Evolutionary conservation across 2,888 invertebrate genomes (phyloP), one percentile per base, ranked within the genome.

Genomic region (Cerceris ruficornis): DNA sequence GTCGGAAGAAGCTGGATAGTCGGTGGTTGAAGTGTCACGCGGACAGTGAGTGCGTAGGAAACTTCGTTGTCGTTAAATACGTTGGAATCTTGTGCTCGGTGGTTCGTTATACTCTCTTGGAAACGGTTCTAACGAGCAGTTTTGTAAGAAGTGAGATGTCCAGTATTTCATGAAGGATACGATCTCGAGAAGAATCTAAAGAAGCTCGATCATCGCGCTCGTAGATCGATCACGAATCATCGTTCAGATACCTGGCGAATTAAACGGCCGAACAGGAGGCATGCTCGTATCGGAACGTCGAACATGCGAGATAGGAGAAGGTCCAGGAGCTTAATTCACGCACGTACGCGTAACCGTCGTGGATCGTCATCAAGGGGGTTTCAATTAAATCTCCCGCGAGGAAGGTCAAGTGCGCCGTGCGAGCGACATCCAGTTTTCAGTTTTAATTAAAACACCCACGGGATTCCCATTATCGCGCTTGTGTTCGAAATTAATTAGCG

Each of bases 341-440:
- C 66, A 59, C 52, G 64, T 71, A 84, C 64, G 84, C 75, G 81
- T 76, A 78, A 81, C 15, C 81, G 65, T 69, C 80, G 70, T 61
- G 66, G 58, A 7, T 70, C 76, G 59, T 39, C 57, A 49, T 59
- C 81, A 57, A 77, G 41, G 68, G 81, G 73, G 73, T 73, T 84
- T 78, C 85, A 75, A 83, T 81, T 78, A 81, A 81, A 75, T 59
- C 65, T 75, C 50, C 76, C 81, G 75, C 69, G 78, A 41, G 85
- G 71, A 83, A 83, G 85, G 85, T 85, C 84, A 83, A 84, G 85
- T 78, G 65, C 81, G 64, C 50, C 61, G 70, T 80, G 80, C 62
- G 69, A 75, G 65, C 72, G 82, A 78, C 82, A 62, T 55, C 58
- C 59, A 54, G 69, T 61, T 73, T 72, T 59, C 83, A 62, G 75